Percentiles rank a stretch among this genome's conserved stretches.
phyloP scores from a whole-genome alignment of 2,888 invertebrate genomes.

The Elysia crispata region DNA sequence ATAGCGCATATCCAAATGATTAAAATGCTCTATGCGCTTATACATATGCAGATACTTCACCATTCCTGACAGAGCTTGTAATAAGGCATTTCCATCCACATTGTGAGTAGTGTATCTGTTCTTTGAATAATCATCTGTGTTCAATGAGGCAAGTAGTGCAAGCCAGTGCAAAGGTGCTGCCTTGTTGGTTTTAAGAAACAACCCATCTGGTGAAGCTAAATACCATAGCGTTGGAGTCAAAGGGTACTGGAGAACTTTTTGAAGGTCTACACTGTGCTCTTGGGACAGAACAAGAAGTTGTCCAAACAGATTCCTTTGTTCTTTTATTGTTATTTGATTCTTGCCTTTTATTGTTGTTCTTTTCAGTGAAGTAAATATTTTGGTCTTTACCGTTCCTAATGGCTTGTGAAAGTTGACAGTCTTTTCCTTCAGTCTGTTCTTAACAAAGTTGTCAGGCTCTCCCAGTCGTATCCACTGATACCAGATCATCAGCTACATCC shows the following conservation, averaged over 20 bases:
- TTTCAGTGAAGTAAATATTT: not conserved
- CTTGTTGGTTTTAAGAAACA: not conserved
- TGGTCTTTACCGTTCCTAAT: not conserved
- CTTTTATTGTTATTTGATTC: not conserved
- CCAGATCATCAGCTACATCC: not conserved
- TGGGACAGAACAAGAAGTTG: not conserved
- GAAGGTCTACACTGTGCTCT: slow-evolving; percentile 3
- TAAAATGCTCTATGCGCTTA: no score
- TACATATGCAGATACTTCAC: not conserved
- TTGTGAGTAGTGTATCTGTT: not conserved
- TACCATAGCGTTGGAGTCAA: not conserved
- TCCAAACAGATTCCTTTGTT: not conserved
- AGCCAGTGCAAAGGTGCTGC: not conserved
- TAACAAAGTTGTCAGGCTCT: not conserved
- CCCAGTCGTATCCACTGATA: not conserved
- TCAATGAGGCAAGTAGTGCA: not conserved
- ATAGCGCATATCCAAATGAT: no score
- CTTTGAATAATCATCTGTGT: not conserved
- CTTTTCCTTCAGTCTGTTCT: no score
- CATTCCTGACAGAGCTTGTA: not conserved
- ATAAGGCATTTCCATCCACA: not conserved
- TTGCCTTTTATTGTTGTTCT: not conserved
- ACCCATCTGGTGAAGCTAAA: not conserved
- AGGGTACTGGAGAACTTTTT: not conserved
- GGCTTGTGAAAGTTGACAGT: not conserved